Base-by-base conservation (phyloP, 2,888 invertebrate genomes). In the Parelbella ahira region DNA sequence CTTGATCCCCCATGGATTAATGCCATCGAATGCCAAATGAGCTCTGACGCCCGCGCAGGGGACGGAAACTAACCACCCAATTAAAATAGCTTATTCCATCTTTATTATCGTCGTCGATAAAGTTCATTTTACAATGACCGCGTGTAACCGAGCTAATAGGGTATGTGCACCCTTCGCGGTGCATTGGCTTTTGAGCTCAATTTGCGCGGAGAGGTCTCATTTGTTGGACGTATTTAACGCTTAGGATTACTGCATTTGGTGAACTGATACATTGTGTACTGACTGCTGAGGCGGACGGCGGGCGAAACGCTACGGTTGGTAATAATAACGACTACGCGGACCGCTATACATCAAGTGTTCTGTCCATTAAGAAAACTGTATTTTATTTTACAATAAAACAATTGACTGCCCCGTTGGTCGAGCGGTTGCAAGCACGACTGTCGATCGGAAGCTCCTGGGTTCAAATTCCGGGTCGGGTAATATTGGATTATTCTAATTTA, bases 21-120 rank as follows among this genome's bases (percentile, higher is more conserved):
- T 82, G 79, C 73, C 75, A 83, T 82, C 73, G 82, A 82, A 83
- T 83, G 75, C 70, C 76, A 82, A 87, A 87, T 83, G 83, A 84
- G 84, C 75, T 80, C 77, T 82, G 80, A 82, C 82, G 74, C 62
- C 63, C 62, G 64, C 63, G 59, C 47, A 63, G 71, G 69, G 70
- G 66, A 5, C 6, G 20, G 6, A 5, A 20, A 20, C 5, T 2
- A 15, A 15, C 15, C 15, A 4, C 15, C 15, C 2, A 15, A 2
- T 15, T 15, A 3, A 15, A 15, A 15, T 15, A 15, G 4, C 4
- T n/a, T n/a, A n/a, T n/a, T n/a, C n/a, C n/a, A n/a, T n/a, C n/a
- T 58, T 50, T 75, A 63, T 50, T 10, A 11, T 2, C 21, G 2
- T 46, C 0, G 28, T 0, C 2, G 0, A 43, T 67, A 75, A 39